Conservation (phyloP, 23 tunicate species). For the Trididemnum clinides region DNA sequence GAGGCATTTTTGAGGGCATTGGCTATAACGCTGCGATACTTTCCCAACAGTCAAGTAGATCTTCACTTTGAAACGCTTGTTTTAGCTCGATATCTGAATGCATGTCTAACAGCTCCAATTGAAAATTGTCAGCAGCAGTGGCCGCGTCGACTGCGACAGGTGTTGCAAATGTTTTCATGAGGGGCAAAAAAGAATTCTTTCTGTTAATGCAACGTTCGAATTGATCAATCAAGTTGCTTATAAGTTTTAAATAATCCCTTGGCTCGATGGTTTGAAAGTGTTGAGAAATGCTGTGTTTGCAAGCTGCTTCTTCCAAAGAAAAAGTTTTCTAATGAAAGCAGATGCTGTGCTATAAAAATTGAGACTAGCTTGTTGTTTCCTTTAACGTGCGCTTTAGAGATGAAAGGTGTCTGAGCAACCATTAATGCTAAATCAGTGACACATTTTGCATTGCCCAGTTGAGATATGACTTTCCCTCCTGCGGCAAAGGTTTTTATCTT, state of each 20-base stretch:
- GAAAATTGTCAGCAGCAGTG: no score
- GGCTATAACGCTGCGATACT: constrained; percentile 47
- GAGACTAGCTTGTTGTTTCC: constrained; percentile 23
- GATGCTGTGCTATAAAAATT: no score
- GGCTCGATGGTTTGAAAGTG: constrained; percentile 42
- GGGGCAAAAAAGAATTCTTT: constrained; percentile 44
- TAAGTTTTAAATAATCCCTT: constrained; percentile 23
- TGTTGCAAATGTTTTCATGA: constrained; percentile 43
- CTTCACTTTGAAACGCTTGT: no score
- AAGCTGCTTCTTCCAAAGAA: constrained; percentile 53
- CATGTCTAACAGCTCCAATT: no score
- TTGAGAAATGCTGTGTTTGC: no score
- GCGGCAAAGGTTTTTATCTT: constrained; percentile 27
- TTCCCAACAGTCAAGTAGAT: no score
- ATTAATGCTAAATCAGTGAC: constrained; percentile 12
- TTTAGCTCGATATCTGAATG: no score
- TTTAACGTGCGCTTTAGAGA: constrained; percentile 36
- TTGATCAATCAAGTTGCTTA: constrained; percentile 26
- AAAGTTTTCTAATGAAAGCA: constrained; percentile 48
- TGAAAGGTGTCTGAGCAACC: constrained; percentile 42
- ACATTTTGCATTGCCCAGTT: constrained; percentile 15
- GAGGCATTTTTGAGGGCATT: no score
- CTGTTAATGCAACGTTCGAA: constrained; percentile 15
- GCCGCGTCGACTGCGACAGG: constrained; percentile 43
- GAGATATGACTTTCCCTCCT: constrained; percentile 21